Percentiles rank a stretch among this genome's conserved stretches.
Evolutionary conservation across 2,113 vertebrate species (phyloP).

Genomic region (Orientallactaga bullata): DNA sequence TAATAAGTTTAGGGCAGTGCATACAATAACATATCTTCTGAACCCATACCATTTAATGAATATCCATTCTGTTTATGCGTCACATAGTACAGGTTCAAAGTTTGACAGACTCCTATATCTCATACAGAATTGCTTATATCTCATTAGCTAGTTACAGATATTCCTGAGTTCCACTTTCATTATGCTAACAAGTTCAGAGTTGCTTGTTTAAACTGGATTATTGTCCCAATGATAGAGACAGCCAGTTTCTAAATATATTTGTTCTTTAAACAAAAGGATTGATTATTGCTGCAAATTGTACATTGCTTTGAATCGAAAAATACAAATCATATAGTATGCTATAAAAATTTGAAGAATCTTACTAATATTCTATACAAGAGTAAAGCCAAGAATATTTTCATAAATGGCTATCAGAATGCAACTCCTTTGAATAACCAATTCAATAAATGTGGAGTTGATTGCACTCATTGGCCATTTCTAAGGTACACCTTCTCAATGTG

Average conservation of each 20-base stretch:
- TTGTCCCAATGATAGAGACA: not conserved
- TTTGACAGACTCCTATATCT: not conserved
- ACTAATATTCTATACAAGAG: slow-evolving; percentile 62
- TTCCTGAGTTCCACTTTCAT: not conserved
- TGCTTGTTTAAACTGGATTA: not conserved
- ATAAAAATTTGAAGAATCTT: slow-evolving; percentile 48
- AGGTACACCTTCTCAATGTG: slow-evolving; percentile 39
- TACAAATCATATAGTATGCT: not conserved
- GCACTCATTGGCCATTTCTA: slow-evolving; percentile 17
- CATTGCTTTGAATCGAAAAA: slow-evolving; percentile 45
- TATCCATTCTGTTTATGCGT: not conserved
- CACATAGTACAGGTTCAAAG: not conserved
- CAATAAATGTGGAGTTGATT: slow-evolving; percentile 62
- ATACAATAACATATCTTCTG: too few relatives aligned
- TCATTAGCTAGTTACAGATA: not conserved
- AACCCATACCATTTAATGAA: not conserved
- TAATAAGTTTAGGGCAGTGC: too few relatives aligned
- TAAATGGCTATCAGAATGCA: slow-evolving; percentile 17
- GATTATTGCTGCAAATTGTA: slow-evolving; percentile 37
- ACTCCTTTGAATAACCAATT: slow-evolving; percentile 64
- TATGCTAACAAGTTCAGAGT: not conserved
- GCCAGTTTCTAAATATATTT: slow-evolving; percentile 13
- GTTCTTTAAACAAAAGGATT: not conserved
- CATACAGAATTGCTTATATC: not conserved
- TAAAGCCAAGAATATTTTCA: slow-evolving; percentile 52